Evolutionary conservation across 2,797 vertebrate species (phyloP).

Genomic region (Nasua narica): DNA sequence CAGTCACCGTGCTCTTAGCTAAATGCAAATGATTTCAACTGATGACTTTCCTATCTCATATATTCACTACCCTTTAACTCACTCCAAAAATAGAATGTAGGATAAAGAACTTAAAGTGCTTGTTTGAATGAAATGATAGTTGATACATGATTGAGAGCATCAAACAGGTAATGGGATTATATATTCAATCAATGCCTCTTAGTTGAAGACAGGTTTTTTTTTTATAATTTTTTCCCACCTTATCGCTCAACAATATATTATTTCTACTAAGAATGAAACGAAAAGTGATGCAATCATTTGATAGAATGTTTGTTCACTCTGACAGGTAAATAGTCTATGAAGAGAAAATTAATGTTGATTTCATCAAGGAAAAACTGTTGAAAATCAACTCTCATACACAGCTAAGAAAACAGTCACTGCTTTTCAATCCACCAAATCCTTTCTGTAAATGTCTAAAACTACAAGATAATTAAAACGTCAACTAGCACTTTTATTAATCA

Average conservation of each 20-base stretch:
- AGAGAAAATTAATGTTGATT: conserved; percentile 57
- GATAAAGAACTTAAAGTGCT: background rate
- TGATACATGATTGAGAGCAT: conserved; percentile 34
- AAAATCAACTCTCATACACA: conserved; percentile 31
- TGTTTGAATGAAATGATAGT: conserved; percentile 31
- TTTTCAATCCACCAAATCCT: conserved; percentile 30
- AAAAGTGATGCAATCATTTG: conserved; percentile 49
- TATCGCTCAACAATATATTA: background rate
- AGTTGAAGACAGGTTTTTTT: conserved; percentile 31
- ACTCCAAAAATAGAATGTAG: background rate
- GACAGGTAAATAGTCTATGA: conserved; percentile 49
- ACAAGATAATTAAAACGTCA: conserved; percentile 51
- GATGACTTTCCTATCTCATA: background rate
- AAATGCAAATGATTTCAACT: background rate
- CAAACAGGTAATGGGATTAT: conserved; percentile 3
- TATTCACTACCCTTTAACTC: background rate
- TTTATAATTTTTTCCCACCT: background rate
- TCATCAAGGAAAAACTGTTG: conserved; percentile 45
- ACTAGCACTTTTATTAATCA: background rate
- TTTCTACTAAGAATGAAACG: conserved; percentile 41
- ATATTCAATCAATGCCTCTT: conserved; percentile 18
- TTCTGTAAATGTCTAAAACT: conserved; percentile 15
- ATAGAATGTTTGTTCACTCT: conserved; percentile 38
- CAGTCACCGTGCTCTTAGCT: background rate
- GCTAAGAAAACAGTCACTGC: conserved; percentile 35